phyloP scores from a whole-genome alignment of 2,797 vertebrate genomes.

The Dipus sagitta region DNA sequence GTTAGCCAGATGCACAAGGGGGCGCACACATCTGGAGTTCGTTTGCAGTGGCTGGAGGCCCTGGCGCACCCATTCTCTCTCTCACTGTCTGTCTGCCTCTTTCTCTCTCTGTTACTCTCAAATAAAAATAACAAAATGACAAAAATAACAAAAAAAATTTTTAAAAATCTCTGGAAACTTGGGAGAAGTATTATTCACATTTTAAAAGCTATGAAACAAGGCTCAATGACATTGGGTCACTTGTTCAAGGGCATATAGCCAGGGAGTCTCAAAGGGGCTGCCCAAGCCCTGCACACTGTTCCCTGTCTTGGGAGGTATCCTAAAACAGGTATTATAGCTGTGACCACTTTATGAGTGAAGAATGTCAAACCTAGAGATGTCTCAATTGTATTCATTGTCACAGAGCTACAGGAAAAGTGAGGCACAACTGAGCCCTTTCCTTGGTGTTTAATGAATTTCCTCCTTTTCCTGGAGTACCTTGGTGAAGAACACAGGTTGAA shows the following conservation, averaged over 20 bases:
- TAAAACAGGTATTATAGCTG: not conserved
- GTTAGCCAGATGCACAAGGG: no score
- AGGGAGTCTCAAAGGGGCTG: not conserved
- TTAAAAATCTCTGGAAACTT: not conserved
- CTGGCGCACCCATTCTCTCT: no score
- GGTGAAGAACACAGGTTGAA: not conserved
- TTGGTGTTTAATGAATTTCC: not conserved
- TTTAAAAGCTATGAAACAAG: slow-evolving; percentile 49
- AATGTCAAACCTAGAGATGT: not conserved
- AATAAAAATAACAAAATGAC: no score
- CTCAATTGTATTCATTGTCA: not conserved
- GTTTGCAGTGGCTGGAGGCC: no score
- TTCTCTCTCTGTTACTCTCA: no score
- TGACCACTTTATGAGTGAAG: not conserved
- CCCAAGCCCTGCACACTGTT: not conserved
- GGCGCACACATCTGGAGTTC: no score
- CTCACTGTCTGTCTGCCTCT: no score
- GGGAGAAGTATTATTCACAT: not conserved
- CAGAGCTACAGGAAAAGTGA: not conserved
- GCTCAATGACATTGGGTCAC: not conserved
- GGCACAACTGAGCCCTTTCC: not conserved
- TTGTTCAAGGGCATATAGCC: not conserved
- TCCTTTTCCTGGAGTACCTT: not conserved
- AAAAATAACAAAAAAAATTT: no score
- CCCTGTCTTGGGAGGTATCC: not conserved